phyloP scores from a whole-genome alignment of 2,888 invertebrate species.

The Microplitis manilae region DNA sequence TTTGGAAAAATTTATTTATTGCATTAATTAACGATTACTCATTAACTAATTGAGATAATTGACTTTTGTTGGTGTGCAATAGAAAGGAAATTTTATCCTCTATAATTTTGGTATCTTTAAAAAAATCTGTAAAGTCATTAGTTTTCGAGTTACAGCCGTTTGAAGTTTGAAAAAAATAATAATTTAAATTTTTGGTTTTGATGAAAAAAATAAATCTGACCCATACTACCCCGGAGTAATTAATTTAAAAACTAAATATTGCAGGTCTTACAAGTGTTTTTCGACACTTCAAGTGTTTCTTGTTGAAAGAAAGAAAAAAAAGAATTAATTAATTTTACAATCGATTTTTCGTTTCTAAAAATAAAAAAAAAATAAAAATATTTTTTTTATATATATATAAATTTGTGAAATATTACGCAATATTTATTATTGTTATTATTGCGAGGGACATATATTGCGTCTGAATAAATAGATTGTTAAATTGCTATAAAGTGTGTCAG shows the following conservation, averaged over 20 bases:
- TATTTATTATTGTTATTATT: no score
- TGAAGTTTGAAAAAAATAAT: no score
- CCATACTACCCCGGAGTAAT: neutral
- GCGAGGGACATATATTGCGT: no score
- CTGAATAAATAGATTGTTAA: neutral
- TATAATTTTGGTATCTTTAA: no score
- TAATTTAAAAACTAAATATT: neutral
- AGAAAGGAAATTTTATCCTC: no score
- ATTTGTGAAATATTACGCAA: neutral
- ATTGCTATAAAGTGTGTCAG: neutral
- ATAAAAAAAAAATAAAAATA: no score
- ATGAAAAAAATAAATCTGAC: neutral
- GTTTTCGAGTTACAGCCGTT: no score
- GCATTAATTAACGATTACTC: no score
- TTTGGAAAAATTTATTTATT: no score
- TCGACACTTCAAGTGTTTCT: neutral
- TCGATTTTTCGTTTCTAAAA: neutral
- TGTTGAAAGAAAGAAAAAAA: neutral
- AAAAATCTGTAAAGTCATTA: no score
- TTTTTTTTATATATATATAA: neutral
- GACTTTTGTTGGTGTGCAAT: no score
- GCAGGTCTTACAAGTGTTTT: neutral
- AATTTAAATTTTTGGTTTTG: neutral
- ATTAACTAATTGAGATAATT: no score
- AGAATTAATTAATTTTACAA: neutral